Evolutionary conservation across 2,888 invertebrate genomes (phyloP).

Genomic region (Malthinus seriepunctatus): DNA sequence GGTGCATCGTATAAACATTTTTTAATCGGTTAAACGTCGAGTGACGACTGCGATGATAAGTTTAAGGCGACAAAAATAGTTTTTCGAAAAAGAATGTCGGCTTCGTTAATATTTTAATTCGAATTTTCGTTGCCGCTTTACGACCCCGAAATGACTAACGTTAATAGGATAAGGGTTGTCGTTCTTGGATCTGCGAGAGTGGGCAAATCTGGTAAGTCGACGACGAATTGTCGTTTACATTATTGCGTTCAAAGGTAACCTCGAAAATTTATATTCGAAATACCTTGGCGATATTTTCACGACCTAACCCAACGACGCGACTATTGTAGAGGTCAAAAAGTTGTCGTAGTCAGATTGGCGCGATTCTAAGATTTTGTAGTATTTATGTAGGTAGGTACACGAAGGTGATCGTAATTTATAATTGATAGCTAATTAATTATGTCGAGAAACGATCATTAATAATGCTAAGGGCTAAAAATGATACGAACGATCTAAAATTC

Average conservation of each 20-base stretch:
- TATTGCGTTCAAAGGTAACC: not conserved
- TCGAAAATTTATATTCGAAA: not conserved
- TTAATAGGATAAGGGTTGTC: slow-evolving; percentile 79
- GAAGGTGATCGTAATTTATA: too few relatives aligned
- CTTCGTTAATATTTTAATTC: not conserved
- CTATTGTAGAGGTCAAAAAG: slow-evolving; percentile 22
- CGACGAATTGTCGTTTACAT: not conserved
- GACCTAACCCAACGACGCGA: slow-evolving; percentile 27
- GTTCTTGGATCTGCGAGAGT: slow-evolving; percentile 76
- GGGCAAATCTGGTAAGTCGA: slow-evolving; percentile 75
- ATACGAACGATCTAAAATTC: not conserved
- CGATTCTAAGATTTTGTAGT: not conserved
- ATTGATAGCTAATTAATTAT: too few relatives aligned
- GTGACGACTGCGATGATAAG: not conserved
- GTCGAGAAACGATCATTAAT: too few relatives aligned
- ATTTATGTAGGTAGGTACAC: not conserved
- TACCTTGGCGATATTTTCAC: slow-evolving; percentile 20
- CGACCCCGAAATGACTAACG: slow-evolving; percentile 66
- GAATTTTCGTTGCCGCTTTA: not conserved
- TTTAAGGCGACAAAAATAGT: not conserved
- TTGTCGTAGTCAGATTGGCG: slow-evolving; percentile 7
- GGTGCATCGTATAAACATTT: not conserved
- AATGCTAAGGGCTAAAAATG: too few relatives aligned
- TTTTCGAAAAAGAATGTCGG: too few relatives aligned
- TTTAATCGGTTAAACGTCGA: not conserved